phyloP scores from a whole-genome alignment of 2,888 invertebrate species.

The Colostygia pectinataria region DNA sequence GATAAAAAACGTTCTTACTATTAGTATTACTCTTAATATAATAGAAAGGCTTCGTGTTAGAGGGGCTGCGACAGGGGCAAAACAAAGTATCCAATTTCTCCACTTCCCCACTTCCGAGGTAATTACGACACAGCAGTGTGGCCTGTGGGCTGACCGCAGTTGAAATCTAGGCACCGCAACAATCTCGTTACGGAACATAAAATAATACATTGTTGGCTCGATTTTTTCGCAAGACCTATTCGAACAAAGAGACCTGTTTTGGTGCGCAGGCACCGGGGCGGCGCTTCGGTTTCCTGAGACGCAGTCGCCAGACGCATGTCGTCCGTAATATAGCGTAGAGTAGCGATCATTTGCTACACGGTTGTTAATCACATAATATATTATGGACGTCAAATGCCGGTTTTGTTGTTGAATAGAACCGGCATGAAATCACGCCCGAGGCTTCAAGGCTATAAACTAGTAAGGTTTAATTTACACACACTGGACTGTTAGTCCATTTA shows the following conservation, averaged over 20 bases:
- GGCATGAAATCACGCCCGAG: constrained; percentile 24
- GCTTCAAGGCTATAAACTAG: constrained; percentile 3
- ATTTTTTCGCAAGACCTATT: constrained; percentile 68
- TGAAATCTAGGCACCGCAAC: constrained; percentile 66
- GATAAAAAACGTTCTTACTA: too few relatives aligned
- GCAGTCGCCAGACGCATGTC: neutral
- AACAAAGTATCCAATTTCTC: constrained; percentile 77
- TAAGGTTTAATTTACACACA: neutral
- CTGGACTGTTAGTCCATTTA: neutral
- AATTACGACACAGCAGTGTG: constrained; percentile 73
- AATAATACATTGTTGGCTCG: constrained; percentile 62
- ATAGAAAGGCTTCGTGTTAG: constrained; percentile 69
- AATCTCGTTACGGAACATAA: constrained; percentile 76
- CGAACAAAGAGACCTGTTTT: constrained; percentile 60
- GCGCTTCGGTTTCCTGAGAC: neutral
- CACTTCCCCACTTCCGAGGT: constrained; percentile 77
- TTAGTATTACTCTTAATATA: too few relatives aligned
- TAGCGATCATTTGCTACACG: too few relatives aligned
- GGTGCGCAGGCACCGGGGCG: constrained; percentile 37
- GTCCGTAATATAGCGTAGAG: neutral
- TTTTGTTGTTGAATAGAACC: constrained; percentile 38
- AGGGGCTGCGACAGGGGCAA: constrained; percentile 51
- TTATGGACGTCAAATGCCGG: neutral
- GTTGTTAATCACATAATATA: too few relatives aligned
- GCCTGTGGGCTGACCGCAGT: constrained; percentile 67